Percentiles rank a stretch among this genome's conserved stretches.
Evolutionary conservation across 2,113 vertebrate species (phyloP).

Genomic region (Tretioscincus oriximinensis): DNA sequence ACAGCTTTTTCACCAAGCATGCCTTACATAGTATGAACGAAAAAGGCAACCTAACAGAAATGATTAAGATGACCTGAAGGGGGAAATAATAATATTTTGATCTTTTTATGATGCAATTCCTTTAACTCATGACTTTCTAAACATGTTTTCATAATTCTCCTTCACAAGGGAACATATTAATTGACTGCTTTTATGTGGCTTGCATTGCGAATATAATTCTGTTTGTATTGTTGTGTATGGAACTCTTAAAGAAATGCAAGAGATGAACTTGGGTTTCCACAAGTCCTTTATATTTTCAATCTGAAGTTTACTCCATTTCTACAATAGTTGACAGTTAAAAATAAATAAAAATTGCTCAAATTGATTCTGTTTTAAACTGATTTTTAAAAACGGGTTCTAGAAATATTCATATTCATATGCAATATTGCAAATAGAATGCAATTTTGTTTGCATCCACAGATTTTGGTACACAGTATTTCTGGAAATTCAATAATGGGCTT

Average conservation of each 20-base stretch:
- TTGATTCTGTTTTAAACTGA: too few relatives aligned
- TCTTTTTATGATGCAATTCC: constrained; percentile 15
- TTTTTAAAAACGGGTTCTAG: too few relatives aligned
- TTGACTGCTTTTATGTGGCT: background rate
- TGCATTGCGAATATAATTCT: background rate
- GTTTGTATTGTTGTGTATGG: background rate
- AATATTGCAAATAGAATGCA: too few relatives aligned
- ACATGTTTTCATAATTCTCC: background rate
- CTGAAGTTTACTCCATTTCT: background rate
- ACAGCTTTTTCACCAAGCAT: background rate
- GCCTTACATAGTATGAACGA: background rate
- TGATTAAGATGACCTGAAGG: background rate
- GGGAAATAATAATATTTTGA: background rate
- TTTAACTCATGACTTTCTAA: background rate
- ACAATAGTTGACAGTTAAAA: background rate
- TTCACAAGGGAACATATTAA: background rate
- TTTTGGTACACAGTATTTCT: too few relatives aligned
- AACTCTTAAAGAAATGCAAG: background rate
- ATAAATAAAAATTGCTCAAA: too few relatives aligned
- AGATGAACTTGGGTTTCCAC: background rate
- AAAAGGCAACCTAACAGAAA: background rate
- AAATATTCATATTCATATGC: too few relatives aligned
- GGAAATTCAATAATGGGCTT: too few relatives aligned
- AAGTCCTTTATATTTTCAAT: background rate
- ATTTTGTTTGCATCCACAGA: too few relatives aligned